Evolutionary conservation across 2,113 vertebrate genomes (phyloP), one percentile per base, ranked within the genome.

Genomic region (Indicator maculatus): DNA sequence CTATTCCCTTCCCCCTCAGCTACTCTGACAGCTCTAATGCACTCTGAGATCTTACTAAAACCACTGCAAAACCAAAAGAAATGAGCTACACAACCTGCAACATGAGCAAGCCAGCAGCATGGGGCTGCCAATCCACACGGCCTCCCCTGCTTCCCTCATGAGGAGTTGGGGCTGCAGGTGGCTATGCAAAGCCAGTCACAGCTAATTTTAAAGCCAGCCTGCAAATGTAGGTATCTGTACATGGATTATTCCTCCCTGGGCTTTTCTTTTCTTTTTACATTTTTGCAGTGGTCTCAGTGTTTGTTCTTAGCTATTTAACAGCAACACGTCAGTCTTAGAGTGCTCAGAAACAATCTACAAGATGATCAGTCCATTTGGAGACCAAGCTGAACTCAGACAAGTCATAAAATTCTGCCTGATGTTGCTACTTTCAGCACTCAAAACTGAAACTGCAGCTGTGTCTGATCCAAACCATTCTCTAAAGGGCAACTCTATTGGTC

Each of bases 51-150:
- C 31, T 60, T 59, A 17, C 38, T 67, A 41, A 85, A 71, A 44
- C 17, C 15, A 11, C 20, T 50, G 26, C 47, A 90, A 79, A 93
- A 13, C 7, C 47, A 71, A 63, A 71, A 90, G 11, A n/a, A 78
- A 36, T 31, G 63, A 69, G 9, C 47, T 45, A 41, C 58, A 71
- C 58, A 75, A 33, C 30, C 52, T 31, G 20, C 0, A 0, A 52
- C n/a, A 31, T 2, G 18, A 77, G 6, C 20, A 41, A 59, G 38
- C 9, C 2, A 0, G 16, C 31, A 26, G 55, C 0, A 0, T 3
- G n/a, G 36, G 24, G 17, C 78, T 89, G 66, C 71, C 36, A 59
- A 33, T 30, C 52, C 70, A 71, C 70, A 50, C 23, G 31, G 53
- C 66, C 71, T 67, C 15, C 56, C 28, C 56, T 27, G 44, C 50